Evolutionary conservation across 2,113 vertebrate genomes (phyloP).

Genomic region (Pao palembangensis): DNA sequence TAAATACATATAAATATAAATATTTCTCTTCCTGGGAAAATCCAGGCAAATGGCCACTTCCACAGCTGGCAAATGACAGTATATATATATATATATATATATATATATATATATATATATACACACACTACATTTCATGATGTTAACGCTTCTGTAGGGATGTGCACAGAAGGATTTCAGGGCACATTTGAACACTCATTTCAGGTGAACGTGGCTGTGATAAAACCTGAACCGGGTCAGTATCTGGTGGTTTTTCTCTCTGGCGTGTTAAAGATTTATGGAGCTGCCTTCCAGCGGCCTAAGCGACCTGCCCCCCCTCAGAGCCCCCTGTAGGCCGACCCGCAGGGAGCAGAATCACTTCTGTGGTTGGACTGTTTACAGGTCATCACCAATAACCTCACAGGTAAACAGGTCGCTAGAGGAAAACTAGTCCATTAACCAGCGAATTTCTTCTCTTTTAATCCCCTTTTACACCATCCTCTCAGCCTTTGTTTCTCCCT

Average conservation of each 20-base stretch:
- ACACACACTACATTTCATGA: too few relatives aligned
- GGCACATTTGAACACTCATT: background rate
- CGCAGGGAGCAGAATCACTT: background rate
- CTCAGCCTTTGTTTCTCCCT: background rate
- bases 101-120: too few relatives aligned
- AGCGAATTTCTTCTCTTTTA: background rate
- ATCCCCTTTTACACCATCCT: conserved; percentile 1
- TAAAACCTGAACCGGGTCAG: too few relatives aligned
- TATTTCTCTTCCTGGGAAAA: too few relatives aligned
- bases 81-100: too few relatives aligned
- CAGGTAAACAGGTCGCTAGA: conserved; percentile 22
- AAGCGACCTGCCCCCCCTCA: conserved; percentile 29
- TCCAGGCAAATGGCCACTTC: too few relatives aligned
- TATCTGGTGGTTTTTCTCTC: too few relatives aligned
- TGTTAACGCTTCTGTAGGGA: background rate
- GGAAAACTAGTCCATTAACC: conserved; percentile 2
- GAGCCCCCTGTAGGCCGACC: background rate
- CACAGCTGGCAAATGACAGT: too few relatives aligned
- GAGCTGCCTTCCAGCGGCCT: conserved; percentile 29
- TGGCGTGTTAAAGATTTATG: conserved; percentile 31
- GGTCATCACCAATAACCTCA: conserved; percentile 11
- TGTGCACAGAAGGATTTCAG: background rate
- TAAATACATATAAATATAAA: too few relatives aligned
- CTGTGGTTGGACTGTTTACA: conserved; percentile 17
- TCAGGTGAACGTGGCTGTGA: too few relatives aligned